Base-by-base conservation (phyloP, 1,140 invertebrate species). In the Hylyphantes graminicola region DNA sequence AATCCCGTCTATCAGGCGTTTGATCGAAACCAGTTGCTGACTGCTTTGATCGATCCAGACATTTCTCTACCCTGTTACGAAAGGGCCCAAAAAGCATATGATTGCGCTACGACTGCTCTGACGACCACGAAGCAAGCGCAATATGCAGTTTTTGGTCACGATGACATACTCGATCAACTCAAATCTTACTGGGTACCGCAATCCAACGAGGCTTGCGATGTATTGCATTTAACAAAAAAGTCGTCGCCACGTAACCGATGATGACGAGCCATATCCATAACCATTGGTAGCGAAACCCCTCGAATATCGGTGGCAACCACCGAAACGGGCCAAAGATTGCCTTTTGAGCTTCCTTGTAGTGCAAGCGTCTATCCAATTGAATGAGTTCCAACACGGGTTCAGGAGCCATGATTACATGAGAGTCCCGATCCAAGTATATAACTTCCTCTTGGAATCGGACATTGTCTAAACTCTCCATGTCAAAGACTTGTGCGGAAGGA, bases 21-120 rank as follows among this genome's bases (percentile, higher is more conserved):
- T 67, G 76, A 78, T 11, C 61, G 76, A 7, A 78, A 78, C 12
- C 48, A 54, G 15, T 10, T 78, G 7, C 12, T 78, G 0, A 78
- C 76, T 3, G 76, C 19, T 0, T 54, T 78, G 7, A 4, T 7
- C 10, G 50, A 17, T 55, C 15, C 35, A 17, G 21, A 54, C 0
- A 65, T 54, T 64, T 78, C 76, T 35, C 35, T 12, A 2, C 6
- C 4, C 13, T 17, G 15, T 15, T 78, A 50, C 12, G 50, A 78
- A 21, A 15, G 19, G 19, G 76, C 63, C 0, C 13, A 21, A 1
- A 53, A 2, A 2, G 7, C 0, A 5, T 78, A 78, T n/a, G 21
- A 17, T 17, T 0, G 8, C 10, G 1, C 35, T 0, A 55, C 0
- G 0, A 48, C 15, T 15, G n/a, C 13, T 4, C 9, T 8, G 2